Evolutionary conservation across 2,888 invertebrate species (phyloP).

Genomic region (Athripsodes cinereus): DNA sequence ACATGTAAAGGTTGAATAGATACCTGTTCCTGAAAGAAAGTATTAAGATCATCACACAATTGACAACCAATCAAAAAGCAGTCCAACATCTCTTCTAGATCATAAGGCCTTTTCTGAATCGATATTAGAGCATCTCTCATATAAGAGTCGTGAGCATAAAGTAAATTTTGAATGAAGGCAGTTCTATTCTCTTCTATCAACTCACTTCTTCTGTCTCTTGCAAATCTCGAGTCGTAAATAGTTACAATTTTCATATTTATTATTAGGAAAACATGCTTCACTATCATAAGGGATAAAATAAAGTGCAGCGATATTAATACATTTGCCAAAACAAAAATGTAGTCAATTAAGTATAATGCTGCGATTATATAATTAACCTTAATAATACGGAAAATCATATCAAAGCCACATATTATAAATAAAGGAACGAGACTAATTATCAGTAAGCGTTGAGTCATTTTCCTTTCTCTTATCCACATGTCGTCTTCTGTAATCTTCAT

Average conservation of each 20-base stretch:
- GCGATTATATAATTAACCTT: neutral
- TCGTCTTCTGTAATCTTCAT: neutral
- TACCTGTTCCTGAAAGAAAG: neutral
- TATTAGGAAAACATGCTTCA: neutral
- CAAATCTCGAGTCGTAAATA: neutral
- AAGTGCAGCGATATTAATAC: neutral
- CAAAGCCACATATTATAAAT: neutral
- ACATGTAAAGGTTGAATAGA: too few relatives aligned
- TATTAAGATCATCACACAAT: neutral
- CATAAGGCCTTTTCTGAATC: neutral
- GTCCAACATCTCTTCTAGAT: neutral
- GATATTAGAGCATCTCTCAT: neutral
- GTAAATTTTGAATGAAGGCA: neutral
- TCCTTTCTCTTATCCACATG: neutral
- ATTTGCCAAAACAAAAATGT: neutral
- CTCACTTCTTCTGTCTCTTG: neutral
- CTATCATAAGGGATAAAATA: neutral
- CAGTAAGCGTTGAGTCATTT: neutral
- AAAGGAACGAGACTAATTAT: neutral
- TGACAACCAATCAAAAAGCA: neutral
- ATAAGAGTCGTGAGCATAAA: neutral
- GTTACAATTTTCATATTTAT: neutral
- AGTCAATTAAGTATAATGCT: neutral
- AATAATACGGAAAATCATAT: neutral
- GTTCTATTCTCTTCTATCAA: neutral